Conservation (phyloP, 2,888 invertebrate genomes). For the Andrena dorsata region DNA sequence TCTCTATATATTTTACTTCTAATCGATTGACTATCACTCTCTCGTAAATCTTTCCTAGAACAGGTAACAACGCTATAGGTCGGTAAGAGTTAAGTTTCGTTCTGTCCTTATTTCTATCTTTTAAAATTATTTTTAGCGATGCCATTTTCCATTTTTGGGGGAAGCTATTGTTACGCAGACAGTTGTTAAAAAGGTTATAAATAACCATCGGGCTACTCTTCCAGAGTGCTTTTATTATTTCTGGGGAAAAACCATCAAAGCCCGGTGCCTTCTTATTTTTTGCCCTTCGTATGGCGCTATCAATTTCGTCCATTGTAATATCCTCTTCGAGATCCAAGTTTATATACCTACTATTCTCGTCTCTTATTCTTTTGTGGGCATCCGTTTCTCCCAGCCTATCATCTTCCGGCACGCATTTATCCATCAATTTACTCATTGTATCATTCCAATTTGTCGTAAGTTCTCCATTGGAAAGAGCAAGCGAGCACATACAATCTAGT, state of each 20-base stretch:
- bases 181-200: not conserved
- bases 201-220: not conserved
- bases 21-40: constrained; percentile 29
- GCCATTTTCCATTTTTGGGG: constrained; percentile 23
- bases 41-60: constrained; percentile 22
- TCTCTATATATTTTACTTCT: not conserved
- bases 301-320: not conserved
- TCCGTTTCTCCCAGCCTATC: not conserved
- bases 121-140: not conserved
- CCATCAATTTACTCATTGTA: not conserved
- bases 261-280: constrained; percentile 11
- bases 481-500: not conserved
- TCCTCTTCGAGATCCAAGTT: not conserved
- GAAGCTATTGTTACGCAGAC: not conserved
- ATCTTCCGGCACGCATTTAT: not conserved
- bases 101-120: not conserved
- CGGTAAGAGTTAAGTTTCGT: constrained; percentile 8
- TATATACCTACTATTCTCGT: not conserved
- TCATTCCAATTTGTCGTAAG: not conserved
- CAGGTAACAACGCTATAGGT: constrained; percentile 25
- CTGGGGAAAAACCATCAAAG: not conserved
- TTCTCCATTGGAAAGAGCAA: not conserved
- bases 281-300: not conserved
- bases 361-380: not conserved
- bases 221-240: not conserved